phyloP scores from a whole-genome alignment of 2,888 invertebrate species.

The Thereva nobilitata region DNA sequence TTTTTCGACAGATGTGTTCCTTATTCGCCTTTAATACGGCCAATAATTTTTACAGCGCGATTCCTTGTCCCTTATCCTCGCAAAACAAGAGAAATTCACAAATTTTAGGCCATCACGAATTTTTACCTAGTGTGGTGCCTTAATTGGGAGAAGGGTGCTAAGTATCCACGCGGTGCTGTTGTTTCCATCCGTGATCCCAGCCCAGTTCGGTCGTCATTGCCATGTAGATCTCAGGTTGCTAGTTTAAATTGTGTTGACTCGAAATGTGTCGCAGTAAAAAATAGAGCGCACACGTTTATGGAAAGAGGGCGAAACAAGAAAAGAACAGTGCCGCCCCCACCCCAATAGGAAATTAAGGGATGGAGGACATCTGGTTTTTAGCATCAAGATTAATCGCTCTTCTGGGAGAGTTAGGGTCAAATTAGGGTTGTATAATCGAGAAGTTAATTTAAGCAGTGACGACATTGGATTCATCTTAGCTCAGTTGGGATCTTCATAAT shows the following conservation, averaged over 20 bases:
- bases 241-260: background rate
- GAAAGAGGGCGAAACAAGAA: too few species aligned
- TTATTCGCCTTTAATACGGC: slow-evolving; percentile 59
- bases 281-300: background rate
- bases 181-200: background rate
- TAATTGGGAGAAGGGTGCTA: slow-evolving; percentile 23
- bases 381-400: slow-evolving; percentile 54
- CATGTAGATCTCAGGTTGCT: background rate
- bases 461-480: too few species aligned
- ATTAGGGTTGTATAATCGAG: slow-evolving; percentile 49
- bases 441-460: slow-evolving; percentile 4
- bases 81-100: slow-evolving; percentile 5
- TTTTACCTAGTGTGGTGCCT: slow-evolving; percentile 37
- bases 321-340: background rate
- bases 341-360: slow-evolving; percentile 32
- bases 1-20: slow-evolving; percentile 57
- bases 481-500: too few species aligned
- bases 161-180: background rate
- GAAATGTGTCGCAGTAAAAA: background rate
- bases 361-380: slow-evolving; percentile 41
- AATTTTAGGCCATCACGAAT: background rate
- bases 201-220: background rate
- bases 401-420: slow-evolving; percentile 57
- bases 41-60: slow-evolving; percentile 49
- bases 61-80: background rate